Percentiles rank a stretch among this genome's conserved stretches.
Conservation (phyloP, 1,140 invertebrate genomes). For the Anadara kagoshimensis region DNA sequence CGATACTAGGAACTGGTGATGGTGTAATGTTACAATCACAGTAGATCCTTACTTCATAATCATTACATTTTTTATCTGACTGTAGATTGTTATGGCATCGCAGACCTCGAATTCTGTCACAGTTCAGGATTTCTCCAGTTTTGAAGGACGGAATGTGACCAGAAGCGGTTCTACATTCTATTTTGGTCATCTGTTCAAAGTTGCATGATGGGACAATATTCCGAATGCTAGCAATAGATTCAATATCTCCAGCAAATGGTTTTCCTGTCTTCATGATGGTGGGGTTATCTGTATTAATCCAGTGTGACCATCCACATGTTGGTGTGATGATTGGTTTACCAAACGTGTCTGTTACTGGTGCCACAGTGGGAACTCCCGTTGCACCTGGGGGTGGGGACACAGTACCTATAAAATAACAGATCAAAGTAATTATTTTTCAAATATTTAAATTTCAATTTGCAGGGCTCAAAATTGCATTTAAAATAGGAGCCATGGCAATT, state of each 20-base stretch:
- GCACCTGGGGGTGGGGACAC: no score
- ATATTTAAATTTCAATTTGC: no score
- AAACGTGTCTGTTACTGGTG: no score
- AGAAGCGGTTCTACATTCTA: conserved; percentile 55
- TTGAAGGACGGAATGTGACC: conserved; percentile 14
- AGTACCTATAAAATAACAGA: no score
- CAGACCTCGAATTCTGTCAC: conserved; percentile 37
- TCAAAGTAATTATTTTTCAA: no score
- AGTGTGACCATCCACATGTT: conserved; percentile 54
- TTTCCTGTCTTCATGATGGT: conserved; percentile 37
- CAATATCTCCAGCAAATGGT: conserved; percentile 33
- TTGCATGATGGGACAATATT: conserved; percentile 32
- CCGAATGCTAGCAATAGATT: conserved; percentile 26
- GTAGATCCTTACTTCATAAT: conserved; percentile 51
- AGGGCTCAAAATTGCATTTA: no score
- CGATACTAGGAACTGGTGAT: background rate
- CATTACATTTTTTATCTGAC: conserved; percentile 38
- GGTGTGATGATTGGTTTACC: conserved; percentile 24
- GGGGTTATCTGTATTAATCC: conserved; percentile 58
- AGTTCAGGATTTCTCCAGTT: conserved; percentile 32
- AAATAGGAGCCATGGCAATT: no score
- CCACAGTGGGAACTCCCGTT: no score
- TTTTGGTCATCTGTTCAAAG: conserved; percentile 44
- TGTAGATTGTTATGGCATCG: conserved; percentile 33
- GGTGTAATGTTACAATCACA: conserved; percentile 26